phyloP scores from a whole-genome alignment of 2,888 invertebrate genomes.

The Lordiphosa fenestrarum region DNA sequence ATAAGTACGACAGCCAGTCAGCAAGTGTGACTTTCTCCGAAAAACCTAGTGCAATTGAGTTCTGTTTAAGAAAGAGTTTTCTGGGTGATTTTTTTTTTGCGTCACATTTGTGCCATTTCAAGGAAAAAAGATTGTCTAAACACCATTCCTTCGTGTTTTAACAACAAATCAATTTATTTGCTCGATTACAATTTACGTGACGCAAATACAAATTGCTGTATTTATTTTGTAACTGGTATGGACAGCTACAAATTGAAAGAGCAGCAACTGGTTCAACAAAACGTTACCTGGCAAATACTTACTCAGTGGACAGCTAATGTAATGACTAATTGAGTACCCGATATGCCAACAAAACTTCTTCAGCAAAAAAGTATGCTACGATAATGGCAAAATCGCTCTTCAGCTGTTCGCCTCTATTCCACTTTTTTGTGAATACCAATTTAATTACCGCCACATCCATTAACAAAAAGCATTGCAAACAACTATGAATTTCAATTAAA shows the following conservation, averaged over 20 bases:
- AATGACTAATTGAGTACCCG: slow-evolving; percentile 48
- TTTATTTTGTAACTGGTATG: slow-evolving; percentile 29
- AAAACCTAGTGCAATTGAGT: too few species aligned
- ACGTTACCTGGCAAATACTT: slow-evolving; percentile 38
- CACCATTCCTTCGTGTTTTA: slow-evolving; percentile 21
- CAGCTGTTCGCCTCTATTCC: too few species aligned
- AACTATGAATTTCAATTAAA: slow-evolving; percentile 40
- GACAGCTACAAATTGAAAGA: slow-evolving; percentile 14
- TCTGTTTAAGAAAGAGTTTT: too few species aligned
- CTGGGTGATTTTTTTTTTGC: too few species aligned
- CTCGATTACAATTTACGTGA: slow-evolving; percentile 70
- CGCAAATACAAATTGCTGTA: slow-evolving; percentile 60
- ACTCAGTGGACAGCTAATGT: slow-evolving; percentile 30
- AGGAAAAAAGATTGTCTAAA: background rate
- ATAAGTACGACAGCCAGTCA: too few species aligned
- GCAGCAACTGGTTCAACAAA: slow-evolving; percentile 22
- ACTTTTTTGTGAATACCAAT: slow-evolving; percentile 8
- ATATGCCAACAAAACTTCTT: slow-evolving; percentile 24
- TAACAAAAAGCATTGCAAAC: slow-evolving; percentile 14
- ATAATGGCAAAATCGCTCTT: slow-evolving; percentile 5
- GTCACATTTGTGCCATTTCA: background rate
- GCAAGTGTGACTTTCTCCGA: too few species aligned
- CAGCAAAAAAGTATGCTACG: slow-evolving; percentile 10
- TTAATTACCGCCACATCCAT: slow-evolving; percentile 14
- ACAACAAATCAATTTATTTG: slow-evolving; percentile 71